phyloP scores from a whole-genome alignment of 2,888 invertebrate species.

The Lochmaea crataegi region DNA sequence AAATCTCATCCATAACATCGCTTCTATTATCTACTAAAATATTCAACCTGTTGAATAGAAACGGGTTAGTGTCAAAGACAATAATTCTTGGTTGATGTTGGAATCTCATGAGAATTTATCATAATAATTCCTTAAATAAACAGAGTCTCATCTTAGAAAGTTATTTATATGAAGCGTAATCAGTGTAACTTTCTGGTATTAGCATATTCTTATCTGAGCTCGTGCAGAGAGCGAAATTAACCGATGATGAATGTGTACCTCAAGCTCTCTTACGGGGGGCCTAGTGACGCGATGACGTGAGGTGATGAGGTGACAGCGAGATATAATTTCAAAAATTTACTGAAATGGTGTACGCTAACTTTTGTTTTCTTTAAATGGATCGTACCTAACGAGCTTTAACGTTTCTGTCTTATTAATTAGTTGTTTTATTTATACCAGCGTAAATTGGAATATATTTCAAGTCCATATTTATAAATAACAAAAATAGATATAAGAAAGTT shows the following conservation, averaged over 20 bases:
- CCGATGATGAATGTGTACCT: constrained; percentile 50
- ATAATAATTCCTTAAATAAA: constrained; percentile 51
- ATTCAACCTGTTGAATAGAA: constrained; percentile 23
- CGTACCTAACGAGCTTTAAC: not conserved
- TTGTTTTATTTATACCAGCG: no score
- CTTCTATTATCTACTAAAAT: constrained; percentile 7
- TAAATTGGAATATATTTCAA: no score
- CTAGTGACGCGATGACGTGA: constrained; percentile 32
- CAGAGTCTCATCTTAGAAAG: constrained; percentile 51
- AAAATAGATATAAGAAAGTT: no score
- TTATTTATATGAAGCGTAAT: constrained; percentile 53
- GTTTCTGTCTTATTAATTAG: not conserved
- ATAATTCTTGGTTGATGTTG: constrained; percentile 28
- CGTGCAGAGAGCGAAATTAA: constrained; percentile 52
- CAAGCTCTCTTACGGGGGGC: constrained; percentile 35
- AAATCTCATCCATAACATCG: not conserved
- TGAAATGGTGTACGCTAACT: not conserved
- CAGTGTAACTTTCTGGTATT: constrained; percentile 51
- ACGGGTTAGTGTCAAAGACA: constrained; percentile 25
- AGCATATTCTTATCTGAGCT: constrained; percentile 53
- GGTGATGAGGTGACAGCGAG: constrained; percentile 33
- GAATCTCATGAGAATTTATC: constrained; percentile 44
- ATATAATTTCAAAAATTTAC: constrained; percentile 26
- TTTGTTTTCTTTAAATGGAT: constrained; percentile 3
- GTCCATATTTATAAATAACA: no score